Conservation (phyloP, 2,113 vertebrate species). For the Sylvietta virens region DNA sequence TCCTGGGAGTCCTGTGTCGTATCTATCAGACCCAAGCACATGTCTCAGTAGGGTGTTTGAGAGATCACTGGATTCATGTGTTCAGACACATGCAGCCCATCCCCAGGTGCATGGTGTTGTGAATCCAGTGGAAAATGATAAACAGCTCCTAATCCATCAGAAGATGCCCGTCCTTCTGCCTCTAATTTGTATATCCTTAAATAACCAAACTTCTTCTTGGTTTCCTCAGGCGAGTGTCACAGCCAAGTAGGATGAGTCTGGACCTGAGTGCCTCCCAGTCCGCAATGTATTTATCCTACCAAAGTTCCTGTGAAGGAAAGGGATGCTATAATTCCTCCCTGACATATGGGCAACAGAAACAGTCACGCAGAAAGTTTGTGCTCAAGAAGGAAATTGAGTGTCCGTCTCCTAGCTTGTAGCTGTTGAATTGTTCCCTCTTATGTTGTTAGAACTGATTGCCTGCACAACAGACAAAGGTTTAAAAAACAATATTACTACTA, state of each 20-base stretch:
- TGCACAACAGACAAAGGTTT: background rate
- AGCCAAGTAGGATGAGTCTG: constrained; percentile 1
- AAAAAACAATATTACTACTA: background rate
- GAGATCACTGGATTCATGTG: background rate
- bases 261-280: background rate
- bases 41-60: background rate
- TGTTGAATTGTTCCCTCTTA: background rate
- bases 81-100: background rate
- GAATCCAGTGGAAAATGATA: background rate
- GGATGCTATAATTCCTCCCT: constrained; percentile 18
- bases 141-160: background rate
- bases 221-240: background rate
- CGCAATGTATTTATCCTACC: constrained; percentile 45
- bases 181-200: background rate
- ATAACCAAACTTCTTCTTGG: background rate
- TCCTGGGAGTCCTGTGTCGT: background rate
- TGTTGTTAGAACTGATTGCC: background rate
- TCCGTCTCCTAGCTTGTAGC: background rate
- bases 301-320: background rate
- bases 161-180: background rate
- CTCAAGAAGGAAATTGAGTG: background rate
- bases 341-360: constrained; percentile 36
- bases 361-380: background rate
- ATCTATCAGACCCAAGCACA: background rate
- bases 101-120: background rate